These are phyloP conservation scores for Zaprionus gabonicus DNA, from an alignment of 1,140 invertebrate species.

Conservation along the genomic window DNA sequence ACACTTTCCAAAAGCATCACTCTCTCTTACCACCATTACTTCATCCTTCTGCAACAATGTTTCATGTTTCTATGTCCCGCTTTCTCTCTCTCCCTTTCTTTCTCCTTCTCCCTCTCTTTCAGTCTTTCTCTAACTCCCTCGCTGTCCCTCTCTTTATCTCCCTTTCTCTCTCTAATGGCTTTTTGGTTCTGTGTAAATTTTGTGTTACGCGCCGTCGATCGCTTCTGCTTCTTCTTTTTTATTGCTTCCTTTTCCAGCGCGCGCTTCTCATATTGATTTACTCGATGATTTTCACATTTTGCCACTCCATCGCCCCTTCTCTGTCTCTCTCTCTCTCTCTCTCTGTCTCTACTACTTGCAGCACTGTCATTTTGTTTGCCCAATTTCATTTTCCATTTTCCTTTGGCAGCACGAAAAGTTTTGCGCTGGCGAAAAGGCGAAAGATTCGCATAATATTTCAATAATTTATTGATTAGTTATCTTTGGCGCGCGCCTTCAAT, in stretches of 20 bases:
- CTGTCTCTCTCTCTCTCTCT: neutral
- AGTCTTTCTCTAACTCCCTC: neutral
- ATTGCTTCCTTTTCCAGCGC: neutral
- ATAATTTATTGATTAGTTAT: conserved; percentile 61
- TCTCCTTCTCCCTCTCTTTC: neutral
- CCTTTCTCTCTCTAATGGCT: conserved; percentile 1
- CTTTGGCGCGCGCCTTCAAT: conserved; percentile 53
- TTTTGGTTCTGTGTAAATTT: conserved; percentile 5
- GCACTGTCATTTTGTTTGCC: conserved; percentile 3
- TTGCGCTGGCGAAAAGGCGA: conserved; percentile 1
- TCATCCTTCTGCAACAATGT: too few relatives aligned
- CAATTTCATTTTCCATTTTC: conserved; percentile 1
- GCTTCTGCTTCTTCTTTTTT: neutral
- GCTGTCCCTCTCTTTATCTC: too few relatives aligned
- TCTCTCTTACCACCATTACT: too few relatives aligned
- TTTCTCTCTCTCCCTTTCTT: neutral
- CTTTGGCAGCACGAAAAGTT: conserved; percentile 18
- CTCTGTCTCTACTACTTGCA: neutral
- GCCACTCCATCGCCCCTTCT: neutral
- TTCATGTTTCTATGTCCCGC: too few relatives aligned
- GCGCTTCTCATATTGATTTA: neutral
- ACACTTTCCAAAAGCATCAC: too few relatives aligned
- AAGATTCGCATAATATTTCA: conserved; percentile 44
- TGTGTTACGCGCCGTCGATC: neutral
- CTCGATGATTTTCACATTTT: conserved; percentile 17